Conservation (phyloP, 2,113 vertebrate species). For the Numenius arquata region DNA sequence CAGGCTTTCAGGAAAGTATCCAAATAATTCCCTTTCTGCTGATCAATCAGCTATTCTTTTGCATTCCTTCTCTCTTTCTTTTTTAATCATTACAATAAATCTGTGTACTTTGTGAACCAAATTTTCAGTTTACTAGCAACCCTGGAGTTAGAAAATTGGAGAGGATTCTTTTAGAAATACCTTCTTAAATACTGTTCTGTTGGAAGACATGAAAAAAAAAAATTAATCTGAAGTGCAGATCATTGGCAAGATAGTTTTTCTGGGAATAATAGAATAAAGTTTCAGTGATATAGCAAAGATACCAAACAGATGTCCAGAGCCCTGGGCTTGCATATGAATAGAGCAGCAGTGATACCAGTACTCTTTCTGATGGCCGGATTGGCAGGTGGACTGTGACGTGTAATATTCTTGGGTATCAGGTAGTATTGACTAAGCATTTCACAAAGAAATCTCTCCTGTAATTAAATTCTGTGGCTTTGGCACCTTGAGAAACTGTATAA, state of each 20-base stretch:
- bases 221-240: not conserved
- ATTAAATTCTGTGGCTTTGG: not conserved
- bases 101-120: not conserved
- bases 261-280: not conserved
- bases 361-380: not conserved
- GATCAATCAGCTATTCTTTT: not conserved
- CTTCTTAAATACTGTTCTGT: not conserved
- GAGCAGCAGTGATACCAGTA: not conserved
- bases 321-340: not conserved
- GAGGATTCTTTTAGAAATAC: not conserved
- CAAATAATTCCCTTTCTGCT: not conserved
- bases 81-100: not conserved
- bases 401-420: not conserved
- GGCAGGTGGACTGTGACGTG: fast-evolving
- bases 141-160: not conserved
- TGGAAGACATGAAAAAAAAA: not conserved
- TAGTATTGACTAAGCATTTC: not conserved
- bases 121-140: not conserved
- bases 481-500: not conserved
- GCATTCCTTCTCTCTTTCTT: not conserved
- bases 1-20: not conserved
- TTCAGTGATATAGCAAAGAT: not conserved
- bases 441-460: not conserved
- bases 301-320: not conserved
- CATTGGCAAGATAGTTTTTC: not conserved